These are phyloP conservation scores for Drosophila persimilis DNA, from an alignment of 1,140 invertebrate species.

Conservation along the genomic window DNA sequence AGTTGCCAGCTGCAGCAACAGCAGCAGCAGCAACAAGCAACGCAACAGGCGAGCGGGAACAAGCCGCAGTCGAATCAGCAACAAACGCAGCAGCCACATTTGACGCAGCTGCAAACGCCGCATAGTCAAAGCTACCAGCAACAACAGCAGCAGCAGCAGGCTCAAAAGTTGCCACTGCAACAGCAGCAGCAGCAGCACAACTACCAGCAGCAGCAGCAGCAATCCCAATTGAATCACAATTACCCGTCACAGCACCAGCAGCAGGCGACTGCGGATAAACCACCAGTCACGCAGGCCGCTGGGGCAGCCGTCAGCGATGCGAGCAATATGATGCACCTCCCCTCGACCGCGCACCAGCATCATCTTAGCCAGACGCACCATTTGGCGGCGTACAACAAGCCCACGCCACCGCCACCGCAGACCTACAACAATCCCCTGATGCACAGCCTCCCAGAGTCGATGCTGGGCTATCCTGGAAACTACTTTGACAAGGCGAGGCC, in stretches of 20 bases:
- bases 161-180: slow-evolving; percentile 42
- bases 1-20: slow-evolving; percentile 58
- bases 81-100: slow-evolving; percentile 47
- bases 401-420: slow-evolving; percentile 71
- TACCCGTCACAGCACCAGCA: slow-evolving; percentile 53
- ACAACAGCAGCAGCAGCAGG: slow-evolving; percentile 62
- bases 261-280: slow-evolving; percentile 40
- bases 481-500: slow-evolving; percentile 81
- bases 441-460: slow-evolving; percentile 63
- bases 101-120: slow-evolving; percentile 60
- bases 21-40: slow-evolving; percentile 52
- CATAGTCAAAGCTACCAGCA: slow-evolving; percentile 62
- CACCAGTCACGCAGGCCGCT: slow-evolving; percentile 35
- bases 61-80: slow-evolving; percentile 57
- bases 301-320: slow-evolving; percentile 27
- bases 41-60: slow-evolving; percentile 28
- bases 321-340: slow-evolving; percentile 60
- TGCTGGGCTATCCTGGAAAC: slow-evolving; percentile 63
- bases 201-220: slow-evolving; percentile 44
- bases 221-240: slow-evolving; percentile 30
- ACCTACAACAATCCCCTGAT: slow-evolving; percentile 78
- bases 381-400: slow-evolving; percentile 75
- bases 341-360: slow-evolving; percentile 63
- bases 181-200: slow-evolving; percentile 40
- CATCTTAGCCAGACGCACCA: slow-evolving; percentile 76